Evolutionary conservation across 2,797 vertebrate species (phyloP).

Genomic region (Muscicapa striata): DNA sequence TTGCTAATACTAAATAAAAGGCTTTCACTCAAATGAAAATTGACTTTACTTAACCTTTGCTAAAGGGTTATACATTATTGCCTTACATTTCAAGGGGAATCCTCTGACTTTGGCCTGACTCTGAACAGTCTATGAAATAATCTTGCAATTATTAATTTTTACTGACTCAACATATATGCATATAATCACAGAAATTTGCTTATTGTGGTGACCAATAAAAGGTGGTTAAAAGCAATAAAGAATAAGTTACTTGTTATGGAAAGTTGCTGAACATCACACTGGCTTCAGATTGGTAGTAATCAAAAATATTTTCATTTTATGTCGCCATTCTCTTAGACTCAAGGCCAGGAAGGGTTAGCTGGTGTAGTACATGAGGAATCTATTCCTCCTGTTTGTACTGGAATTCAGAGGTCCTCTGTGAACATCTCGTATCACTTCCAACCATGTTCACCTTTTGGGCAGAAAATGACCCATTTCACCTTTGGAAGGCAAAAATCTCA

Average conservation of each 20-base stretch:
- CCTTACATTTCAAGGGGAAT: constrained; percentile 9
- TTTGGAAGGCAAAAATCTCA: not conserved
- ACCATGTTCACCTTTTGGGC: not conserved
- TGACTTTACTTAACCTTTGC: constrained; percentile 37
- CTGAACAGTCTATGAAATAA: not conserved
- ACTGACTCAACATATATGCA: not conserved
- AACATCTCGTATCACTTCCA: not conserved
- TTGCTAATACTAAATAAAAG: constrained; percentile 52
- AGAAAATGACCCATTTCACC: not conserved
- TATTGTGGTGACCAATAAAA: not conserved
- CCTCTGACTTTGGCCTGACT: not conserved
- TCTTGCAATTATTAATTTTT: not conserved
- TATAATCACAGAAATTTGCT: not conserved
- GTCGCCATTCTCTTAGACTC: not conserved
- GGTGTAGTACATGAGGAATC: not conserved
- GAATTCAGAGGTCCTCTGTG: not conserved
- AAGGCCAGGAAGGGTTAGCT: not conserved
- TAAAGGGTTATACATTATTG: not conserved
- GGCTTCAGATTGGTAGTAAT: not conserved
- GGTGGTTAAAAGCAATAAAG: not conserved
- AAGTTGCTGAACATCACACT: not conserved
- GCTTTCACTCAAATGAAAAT: constrained; percentile 43
- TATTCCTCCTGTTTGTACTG: not conserved
- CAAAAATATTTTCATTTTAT: not conserved
- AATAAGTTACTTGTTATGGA: not conserved